Percentiles rank a stretch among this genome's conserved stretches.
phyloP scores from a whole-genome alignment of 2,113 vertebrate species.

The Lamprotornis superbus region DNA sequence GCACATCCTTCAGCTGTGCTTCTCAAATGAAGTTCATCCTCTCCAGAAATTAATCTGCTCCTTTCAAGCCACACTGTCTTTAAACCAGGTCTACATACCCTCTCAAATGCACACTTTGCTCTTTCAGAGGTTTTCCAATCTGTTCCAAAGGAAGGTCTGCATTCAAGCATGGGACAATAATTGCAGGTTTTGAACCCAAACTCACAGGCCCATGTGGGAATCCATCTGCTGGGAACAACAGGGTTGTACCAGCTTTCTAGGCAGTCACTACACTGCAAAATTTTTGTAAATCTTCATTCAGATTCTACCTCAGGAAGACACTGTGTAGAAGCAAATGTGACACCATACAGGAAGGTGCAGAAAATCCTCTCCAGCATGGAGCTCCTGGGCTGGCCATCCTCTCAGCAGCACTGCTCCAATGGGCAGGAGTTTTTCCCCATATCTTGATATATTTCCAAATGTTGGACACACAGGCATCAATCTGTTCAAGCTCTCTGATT shows the following conservation, averaged over 20 bases:
- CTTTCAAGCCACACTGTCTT: neutral
- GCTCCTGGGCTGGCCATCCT: neutral
- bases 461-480: neutral
- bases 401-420: neutral
- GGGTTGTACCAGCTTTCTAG: neutral
- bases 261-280: neutral
- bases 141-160: neutral
- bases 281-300: neutral
- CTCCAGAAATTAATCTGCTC: neutral
- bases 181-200: neutral
- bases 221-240: neutral
- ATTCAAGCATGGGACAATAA: neutral
- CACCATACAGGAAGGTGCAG: neutral
- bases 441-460: neutral
- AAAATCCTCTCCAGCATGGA: rapidly evolving
- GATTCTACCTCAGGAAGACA: neutral
- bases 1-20: neutral
- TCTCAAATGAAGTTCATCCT: neutral
- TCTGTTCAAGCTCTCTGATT: neutral
- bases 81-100: neutral
- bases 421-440: neutral
- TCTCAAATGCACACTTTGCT: neutral
- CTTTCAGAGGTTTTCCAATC: neutral
- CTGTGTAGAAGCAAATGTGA: neutral
- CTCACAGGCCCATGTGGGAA: neutral